phyloP scores from a whole-genome alignment of 2,888 invertebrate genomes.

The Theretra japonica region DNA sequence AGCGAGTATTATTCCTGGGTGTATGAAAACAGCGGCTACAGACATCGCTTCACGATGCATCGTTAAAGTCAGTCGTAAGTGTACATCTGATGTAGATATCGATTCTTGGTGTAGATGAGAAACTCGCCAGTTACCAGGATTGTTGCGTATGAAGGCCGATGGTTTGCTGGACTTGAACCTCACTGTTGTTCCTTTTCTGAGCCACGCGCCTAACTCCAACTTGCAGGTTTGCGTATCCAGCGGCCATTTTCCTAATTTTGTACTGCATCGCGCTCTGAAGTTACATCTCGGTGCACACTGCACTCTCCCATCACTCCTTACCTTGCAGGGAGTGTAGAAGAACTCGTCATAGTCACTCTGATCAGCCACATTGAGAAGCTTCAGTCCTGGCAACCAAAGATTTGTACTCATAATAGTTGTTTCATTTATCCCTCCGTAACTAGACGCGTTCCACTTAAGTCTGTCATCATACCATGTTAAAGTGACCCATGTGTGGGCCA shows the following conservation, averaged over 20 bases:
- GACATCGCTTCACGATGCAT: slow-evolving; percentile 38
- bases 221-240: slow-evolving; percentile 46
- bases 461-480: slow-evolving; percentile 45
- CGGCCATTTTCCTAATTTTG: slow-evolving; percentile 47
- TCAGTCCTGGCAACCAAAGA: slow-evolving; percentile 44
- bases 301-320: slow-evolving; percentile 35
- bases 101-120: slow-evolving; percentile 32
- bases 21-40: slow-evolving; percentile 39
- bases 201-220: slow-evolving; percentile 40
- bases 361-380: slow-evolving; percentile 19
- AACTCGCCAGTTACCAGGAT: slow-evolving; percentile 50
- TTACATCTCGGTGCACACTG: slow-evolving; percentile 23
- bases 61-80: slow-evolving; percentile 36
- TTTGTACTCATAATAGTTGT: slow-evolving; percentile 27
- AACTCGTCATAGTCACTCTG: slow-evolving; percentile 16
- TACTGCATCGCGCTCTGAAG: slow-evolving; percentile 35
- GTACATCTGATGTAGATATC: slow-evolving; percentile 29
- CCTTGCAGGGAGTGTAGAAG: slow-evolving; percentile 33
- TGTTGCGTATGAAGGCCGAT: slow-evolving; percentile 4
- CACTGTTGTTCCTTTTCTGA: slow-evolving; percentile 27
- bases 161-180: slow-evolving; percentile 34
- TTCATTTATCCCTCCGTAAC: slow-evolving; percentile 40
- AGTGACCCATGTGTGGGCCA: neutral
- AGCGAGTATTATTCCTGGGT: slow-evolving; percentile 39
- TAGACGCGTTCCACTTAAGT: slow-evolving; percentile 44